These are phyloP conservation scores for Erynnis tages DNA, from an alignment of 2,888 invertebrate genomes.

Conservation along the genomic window DNA sequence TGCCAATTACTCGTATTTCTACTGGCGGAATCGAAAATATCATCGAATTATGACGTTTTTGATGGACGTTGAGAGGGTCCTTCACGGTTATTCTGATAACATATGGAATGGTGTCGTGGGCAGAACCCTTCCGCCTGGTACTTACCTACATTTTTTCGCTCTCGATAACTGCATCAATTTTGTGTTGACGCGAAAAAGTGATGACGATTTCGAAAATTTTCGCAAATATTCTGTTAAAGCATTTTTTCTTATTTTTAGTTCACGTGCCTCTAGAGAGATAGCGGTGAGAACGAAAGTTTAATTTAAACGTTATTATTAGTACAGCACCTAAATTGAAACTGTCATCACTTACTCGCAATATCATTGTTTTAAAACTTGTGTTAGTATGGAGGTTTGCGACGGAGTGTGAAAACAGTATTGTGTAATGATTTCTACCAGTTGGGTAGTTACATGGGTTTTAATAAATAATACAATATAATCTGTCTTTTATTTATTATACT, in stretches of 20 bases:
- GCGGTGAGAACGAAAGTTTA: slow-evolving; percentile 1
- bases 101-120: too few relatives aligned
- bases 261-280: slow-evolving; percentile 27
- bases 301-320: neutral
- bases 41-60: too few relatives aligned
- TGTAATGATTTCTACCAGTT: slow-evolving; percentile 55
- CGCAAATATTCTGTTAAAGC: neutral
- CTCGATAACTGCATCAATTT: slow-evolving; percentile 9
- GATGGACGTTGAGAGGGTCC: too few relatives aligned
- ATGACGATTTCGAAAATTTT: slow-evolving; percentile 10
- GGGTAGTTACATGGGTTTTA: slow-evolving; percentile 60
- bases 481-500: neutral
- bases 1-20: too few relatives aligned
- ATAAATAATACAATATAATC: slow-evolving; percentile 57
- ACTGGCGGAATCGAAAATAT: too few relatives aligned
- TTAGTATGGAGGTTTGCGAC: slow-evolving; percentile 38
- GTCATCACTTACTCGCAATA: slow-evolving; percentile 15
- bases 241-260: neutral
- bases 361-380: neutral
- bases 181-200: slow-evolving; percentile 1
- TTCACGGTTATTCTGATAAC: too few relatives aligned
- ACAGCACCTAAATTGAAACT: neutral
- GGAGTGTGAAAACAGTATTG: slow-evolving; percentile 43
- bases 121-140: too few relatives aligned
- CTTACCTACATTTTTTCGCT: too few relatives aligned